phyloP scores from a whole-genome alignment of 2,888 invertebrate genomes.

The Ophioninae sp. region DNA sequence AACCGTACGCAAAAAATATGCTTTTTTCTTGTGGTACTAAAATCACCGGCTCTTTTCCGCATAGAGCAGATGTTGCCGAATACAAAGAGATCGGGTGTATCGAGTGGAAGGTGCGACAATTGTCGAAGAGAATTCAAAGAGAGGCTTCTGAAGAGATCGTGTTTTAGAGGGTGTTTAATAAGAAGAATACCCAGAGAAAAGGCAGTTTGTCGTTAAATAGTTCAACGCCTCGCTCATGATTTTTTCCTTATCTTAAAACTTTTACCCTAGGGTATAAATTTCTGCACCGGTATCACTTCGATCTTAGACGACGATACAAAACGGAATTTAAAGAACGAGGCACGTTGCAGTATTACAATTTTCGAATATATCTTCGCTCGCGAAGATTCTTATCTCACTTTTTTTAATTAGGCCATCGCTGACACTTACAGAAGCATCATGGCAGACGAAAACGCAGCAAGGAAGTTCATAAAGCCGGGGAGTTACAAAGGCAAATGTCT shows the following conservation, averaged over 20 bases:
- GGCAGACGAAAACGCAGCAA: slow-evolving; percentile 81
- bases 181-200: slow-evolving; percentile 22
- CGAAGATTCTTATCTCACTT: neutral
- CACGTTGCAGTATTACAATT: slow-evolving; percentile 24
- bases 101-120: slow-evolving; percentile 10
- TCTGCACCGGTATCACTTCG: neutral
- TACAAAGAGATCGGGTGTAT: slow-evolving; percentile 5
- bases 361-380: neutral
- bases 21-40: neutral
- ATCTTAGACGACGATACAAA: neutral
- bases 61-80: slow-evolving; percentile 37
- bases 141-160: neutral
- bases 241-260: slow-evolving; percentile 22
- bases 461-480: slow-evolving; percentile 90
- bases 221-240: neutral
- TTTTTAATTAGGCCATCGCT: slow-evolving; percentile 54
- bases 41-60: neutral
- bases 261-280: slow-evolving; percentile 27
- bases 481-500: slow-evolving; percentile 95
- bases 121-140: slow-evolving; percentile 30
- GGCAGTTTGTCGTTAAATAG: slow-evolving; percentile 27
- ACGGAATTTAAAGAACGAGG: neutral
- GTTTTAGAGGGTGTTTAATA: neutral
- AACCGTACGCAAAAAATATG: neutral
- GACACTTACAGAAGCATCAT: slow-evolving; percentile 67